Evolutionary conservation across 2,113 vertebrate species (phyloP).

Genomic region (Lampris incognitus): DNA sequence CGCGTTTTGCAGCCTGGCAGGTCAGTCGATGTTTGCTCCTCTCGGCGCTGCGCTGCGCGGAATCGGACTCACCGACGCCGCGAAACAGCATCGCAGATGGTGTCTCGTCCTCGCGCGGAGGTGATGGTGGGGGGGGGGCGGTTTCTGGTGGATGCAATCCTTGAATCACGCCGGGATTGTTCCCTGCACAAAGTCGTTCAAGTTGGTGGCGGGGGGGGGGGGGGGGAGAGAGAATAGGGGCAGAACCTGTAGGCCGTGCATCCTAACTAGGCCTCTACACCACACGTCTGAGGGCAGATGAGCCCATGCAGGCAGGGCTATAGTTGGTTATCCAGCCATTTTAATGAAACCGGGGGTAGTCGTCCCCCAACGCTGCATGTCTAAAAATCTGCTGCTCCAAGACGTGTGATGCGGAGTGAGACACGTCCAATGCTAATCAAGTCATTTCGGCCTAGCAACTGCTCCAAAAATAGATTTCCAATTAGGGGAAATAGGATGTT

Average conservation of each 20-base stretch:
- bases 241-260: no score
- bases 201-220: no score
- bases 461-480: conserved; percentile 67
- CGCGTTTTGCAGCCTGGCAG: conserved; percentile 66
- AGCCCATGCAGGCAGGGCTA: conserved; percentile 4
- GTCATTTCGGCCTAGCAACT: conserved; percentile 73
- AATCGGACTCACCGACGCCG: neutral
- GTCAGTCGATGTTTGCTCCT: conserved; percentile 57
- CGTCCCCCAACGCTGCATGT: no score
- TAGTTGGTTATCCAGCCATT: conserved; percentile 9
- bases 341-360: neutral
- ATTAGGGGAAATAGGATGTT: conserved; percentile 54
- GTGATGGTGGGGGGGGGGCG: no score
- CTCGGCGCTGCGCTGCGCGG: neutral
- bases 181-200: no score
- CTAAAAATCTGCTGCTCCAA: neutral
- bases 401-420: conserved; percentile 62
- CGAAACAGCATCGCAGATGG: neutral
- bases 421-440: conserved; percentile 58
- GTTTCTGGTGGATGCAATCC: no score
- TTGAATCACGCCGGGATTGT: no score
- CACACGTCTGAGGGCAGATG: conserved; percentile 12
- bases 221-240: no score
- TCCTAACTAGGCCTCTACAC: conserved; percentile 40
- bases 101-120: neutral